Evolutionary conservation across 1,140 invertebrate species (phyloP).

Genomic region (Pseudomyrmex flavicornis): DNA sequence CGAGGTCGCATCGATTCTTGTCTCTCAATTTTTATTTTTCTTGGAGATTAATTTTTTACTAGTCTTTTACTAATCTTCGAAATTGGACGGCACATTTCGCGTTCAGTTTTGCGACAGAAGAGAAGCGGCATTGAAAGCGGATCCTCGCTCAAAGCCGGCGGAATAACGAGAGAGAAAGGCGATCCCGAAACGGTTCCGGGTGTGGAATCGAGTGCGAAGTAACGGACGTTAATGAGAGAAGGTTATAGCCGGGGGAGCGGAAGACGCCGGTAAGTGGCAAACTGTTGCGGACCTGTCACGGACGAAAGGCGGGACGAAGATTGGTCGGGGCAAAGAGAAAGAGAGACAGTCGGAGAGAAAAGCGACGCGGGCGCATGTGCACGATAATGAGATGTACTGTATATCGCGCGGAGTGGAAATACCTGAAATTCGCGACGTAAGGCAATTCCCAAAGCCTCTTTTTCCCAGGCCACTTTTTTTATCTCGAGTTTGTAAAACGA

Average conservation of each 20-base stretch:
- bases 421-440: constrained; percentile 7
- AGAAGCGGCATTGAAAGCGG: neutral
- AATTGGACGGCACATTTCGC: neutral
- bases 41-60: too few relatives aligned
- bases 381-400: constrained; percentile 38
- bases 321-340: constrained; percentile 22
- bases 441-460: neutral
- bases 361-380: neutral
- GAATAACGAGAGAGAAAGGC: constrained; percentile 54
- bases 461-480: neutral
- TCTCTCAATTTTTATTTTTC: too few relatives aligned
- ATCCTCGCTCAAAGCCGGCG: constrained; percentile 22
- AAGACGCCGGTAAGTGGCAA: constrained; percentile 69
- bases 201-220: constrained; percentile 66
- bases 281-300: constrained; percentile 65
- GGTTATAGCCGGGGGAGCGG: constrained; percentile 50
- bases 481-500: neutral
- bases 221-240: constrained; percentile 64
- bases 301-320: constrained; percentile 54
- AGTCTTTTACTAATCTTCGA: neutral
- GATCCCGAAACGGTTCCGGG: constrained; percentile 44
- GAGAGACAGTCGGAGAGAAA: constrained; percentile 18
- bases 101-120: constrained; percentile 11
- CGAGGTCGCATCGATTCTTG: neutral
- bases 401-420: neutral